Conservation (phyloP, 2,797 vertebrate species). For the Oreochromis mossambicus region DNA sequence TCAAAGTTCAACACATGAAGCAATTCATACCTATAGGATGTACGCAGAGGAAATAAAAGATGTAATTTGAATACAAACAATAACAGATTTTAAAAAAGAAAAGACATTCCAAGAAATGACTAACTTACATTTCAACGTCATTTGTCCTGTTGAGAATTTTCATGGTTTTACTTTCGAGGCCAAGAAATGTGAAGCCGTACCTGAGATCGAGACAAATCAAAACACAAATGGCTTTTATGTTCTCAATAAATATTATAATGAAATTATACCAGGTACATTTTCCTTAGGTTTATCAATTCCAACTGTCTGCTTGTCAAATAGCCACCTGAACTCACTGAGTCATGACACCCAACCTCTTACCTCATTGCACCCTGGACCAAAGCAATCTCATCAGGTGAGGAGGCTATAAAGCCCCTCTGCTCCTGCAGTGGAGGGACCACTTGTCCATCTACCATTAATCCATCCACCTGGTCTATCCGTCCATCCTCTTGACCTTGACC, state of each 20-base stretch:
- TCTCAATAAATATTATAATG: not conserved
- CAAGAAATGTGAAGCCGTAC: slow-evolving; percentile 94
- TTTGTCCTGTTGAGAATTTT: slow-evolving; percentile 88
- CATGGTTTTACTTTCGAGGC: slow-evolving; percentile 86
- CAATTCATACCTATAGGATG: slow-evolving; percentile 83
- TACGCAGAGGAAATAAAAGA: not conserved
- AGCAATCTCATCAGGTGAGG: slow-evolving; percentile 94
- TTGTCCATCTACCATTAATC: slow-evolving; percentile 57
- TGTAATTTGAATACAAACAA: not conserved
- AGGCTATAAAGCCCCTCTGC: slow-evolving; percentile 84
- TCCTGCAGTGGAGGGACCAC: slow-evolving; percentile 14
- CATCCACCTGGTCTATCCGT: slow-evolving; percentile 76
- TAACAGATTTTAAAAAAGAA: not conserved
- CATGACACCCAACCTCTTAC: slow-evolving; percentile 67
- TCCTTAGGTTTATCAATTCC: not conserved
- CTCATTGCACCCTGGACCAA: slow-evolving; percentile 93
- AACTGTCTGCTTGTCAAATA: not conserved
- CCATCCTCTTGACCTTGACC: slow-evolving; percentile 64
- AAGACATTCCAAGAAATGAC: not conserved
- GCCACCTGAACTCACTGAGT: not conserved
- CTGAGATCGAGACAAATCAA: slow-evolving; percentile 69
- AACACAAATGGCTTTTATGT: slow-evolving; percentile 17
- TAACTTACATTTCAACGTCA: slow-evolving; percentile 88
- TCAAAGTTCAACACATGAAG: slow-evolving; percentile 96
- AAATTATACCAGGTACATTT: not conserved